Percentiles rank a stretch among this genome's conserved stretches.
Conservation (phyloP, 2,888 invertebrate genomes). For the Troides helena region DNA sequence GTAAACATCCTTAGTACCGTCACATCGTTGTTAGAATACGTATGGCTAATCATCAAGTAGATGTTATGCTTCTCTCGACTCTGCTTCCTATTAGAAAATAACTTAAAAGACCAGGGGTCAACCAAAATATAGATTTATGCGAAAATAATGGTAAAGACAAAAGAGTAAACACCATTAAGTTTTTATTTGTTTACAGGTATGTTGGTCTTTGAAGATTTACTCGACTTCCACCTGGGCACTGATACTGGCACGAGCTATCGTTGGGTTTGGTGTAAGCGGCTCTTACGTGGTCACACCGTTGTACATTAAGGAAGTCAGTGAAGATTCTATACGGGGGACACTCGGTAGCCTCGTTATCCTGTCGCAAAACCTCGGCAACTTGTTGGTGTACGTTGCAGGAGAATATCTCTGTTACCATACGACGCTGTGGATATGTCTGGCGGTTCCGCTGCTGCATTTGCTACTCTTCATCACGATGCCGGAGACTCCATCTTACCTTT, state of each 20-base stretch:
- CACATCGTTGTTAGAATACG: no score
- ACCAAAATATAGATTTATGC: not conserved
- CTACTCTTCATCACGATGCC: slow-evolving; percentile 67
- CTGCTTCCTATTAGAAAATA: no score
- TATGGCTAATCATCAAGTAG: no score
- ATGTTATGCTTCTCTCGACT: no score
- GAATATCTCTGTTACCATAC: slow-evolving; percentile 67
- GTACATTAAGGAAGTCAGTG: slow-evolving; percentile 74
- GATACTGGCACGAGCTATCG: slow-evolving; percentile 64
- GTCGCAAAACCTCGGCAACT: slow-evolving; percentile 68
- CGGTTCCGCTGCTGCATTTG: slow-evolving; percentile 65
- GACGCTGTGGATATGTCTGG: slow-evolving; percentile 65
- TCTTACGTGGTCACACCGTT: slow-evolving; percentile 71
- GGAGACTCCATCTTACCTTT: slow-evolving; percentile 68
- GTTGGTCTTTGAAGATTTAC: slow-evolving; percentile 67
- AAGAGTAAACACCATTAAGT: not conserved
- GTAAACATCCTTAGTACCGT: no score
- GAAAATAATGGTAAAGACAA: not conserved
- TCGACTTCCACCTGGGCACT: slow-evolving; percentile 71
- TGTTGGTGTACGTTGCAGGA: slow-evolving; percentile 64
- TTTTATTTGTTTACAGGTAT: slow-evolving; percentile 45
- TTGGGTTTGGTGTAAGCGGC: slow-evolving; percentile 68
- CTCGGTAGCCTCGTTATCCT: slow-evolving; percentile 67
- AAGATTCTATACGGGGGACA: slow-evolving; percentile 67
- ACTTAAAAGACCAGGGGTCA: no score